Evolutionary conservation across 2,797 vertebrate species (phyloP), one percentile per base, ranked within the genome.

Genomic region (Triplophysa yarkandensis): DNA sequence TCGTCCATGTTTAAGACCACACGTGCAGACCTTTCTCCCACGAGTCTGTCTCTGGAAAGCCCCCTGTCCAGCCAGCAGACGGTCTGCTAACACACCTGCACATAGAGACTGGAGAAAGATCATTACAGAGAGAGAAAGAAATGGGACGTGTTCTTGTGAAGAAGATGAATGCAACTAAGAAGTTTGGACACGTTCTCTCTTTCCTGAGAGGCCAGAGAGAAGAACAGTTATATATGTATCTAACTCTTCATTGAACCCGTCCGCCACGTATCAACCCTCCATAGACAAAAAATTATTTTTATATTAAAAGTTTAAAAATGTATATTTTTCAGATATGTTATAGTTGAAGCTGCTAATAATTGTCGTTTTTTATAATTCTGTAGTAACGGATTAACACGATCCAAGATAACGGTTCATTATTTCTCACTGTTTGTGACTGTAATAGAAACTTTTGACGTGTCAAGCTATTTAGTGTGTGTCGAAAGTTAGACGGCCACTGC

Each of bases 51-150:
- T 69, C 81, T 92, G 80, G 92, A 93, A 76, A 93, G 88, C 70
- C 92, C 93, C 13, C 86, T 91, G 83, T 93, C 90, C 86, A 92
- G 89, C 84, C 89, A 91, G 72, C 93, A 94, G 78, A 95, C 93
- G 0, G 90, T 93, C 80, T 95, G 94, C 89, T 95, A 94, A 88
- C 90, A 79, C 76, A 39, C 75, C 76, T 77, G 74, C 46, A 74
- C 68, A 76, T 28, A 43, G 74, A 75, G 71, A 81, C 65, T 64
- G 68, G 78, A 80, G 66, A 48, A 55, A 43, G 48, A 55, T 41
- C 58, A 60, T 78, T 58, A 41, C 80, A 58, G 54, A 78, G 43
- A 48, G 74, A 25, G n/a, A 16, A 60, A 36, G 44, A 78, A 70
- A 84, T 6, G 28, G 63, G 77, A 79, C 2, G 44, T 13, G 44